Percentiles rank a stretch among this genome's conserved stretches.
Conservation (phyloP, 2,888 invertebrate genomes). For the Neoscelio sp. region DNA sequence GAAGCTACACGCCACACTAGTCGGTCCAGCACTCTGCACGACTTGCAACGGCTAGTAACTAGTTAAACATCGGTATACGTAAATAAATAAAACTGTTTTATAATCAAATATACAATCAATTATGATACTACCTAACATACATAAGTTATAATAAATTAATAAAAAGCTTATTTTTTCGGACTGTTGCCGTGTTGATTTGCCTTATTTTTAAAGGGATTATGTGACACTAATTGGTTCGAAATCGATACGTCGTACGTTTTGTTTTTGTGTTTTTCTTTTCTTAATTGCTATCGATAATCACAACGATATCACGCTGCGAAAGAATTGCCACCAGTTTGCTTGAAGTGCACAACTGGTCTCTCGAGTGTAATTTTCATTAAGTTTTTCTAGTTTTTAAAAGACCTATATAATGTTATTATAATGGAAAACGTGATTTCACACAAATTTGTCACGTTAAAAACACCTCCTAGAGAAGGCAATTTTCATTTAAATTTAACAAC, state of each 20-base stretch:
- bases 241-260: slow-evolving; percentile 27
- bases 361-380: slow-evolving; percentile 5
- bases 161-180: too few relatives aligned
- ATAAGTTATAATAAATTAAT: too few relatives aligned
- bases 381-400: background rate
- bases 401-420: slow-evolving; percentile 4
- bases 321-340: slow-evolving; percentile 22
- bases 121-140: too few relatives aligned
- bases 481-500: background rate
- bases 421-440: background rate
- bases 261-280: slow-evolving; percentile 35
- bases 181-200: too few relatives aligned
- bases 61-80: too few relatives aligned
- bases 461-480: background rate
- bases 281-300: slow-evolving; percentile 46
- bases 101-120: too few relatives aligned
- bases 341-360: slow-evolving; percentile 12
- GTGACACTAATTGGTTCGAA: slow-evolving; percentile 41
- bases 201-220: too few relatives aligned
- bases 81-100: too few relatives aligned
- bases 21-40: too few relatives aligned
- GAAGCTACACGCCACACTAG: too few relatives aligned
- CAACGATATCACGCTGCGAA: slow-evolving; percentile 41
- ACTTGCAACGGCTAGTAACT: too few relatives aligned
- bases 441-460: background rate